A percentile compares a stretch with the other conserved stretches of the same genome.
Conservation (phyloP, 1,140 invertebrate genomes). For the Drosophila pallidifrons region DNA sequence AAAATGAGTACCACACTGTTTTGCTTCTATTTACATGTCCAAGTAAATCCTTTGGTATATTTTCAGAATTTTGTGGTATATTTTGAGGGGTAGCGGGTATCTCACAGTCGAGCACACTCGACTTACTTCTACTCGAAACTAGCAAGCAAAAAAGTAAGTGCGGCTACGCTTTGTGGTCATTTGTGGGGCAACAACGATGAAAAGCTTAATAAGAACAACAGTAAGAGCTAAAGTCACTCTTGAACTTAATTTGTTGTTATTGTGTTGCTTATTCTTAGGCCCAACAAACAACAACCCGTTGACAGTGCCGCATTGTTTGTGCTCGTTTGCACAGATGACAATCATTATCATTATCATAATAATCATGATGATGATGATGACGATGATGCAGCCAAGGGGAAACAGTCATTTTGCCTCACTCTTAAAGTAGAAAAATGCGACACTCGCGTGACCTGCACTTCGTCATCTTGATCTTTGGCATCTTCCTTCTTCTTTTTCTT, state of each 20-base stretch:
- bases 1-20: neutral
- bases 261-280: conserved; percentile 19
- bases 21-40: no score
- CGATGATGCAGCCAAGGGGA: conserved; percentile 16
- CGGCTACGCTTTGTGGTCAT: conserved; percentile 15
- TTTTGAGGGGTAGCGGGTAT: no score
- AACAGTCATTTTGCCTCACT: conserved; percentile 50
- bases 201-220: conserved; percentile 58
- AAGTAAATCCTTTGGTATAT: no score
- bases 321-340: conserved; percentile 18
- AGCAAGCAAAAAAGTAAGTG: conserved; percentile 4
- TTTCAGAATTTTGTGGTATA: no score
- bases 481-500: neutral
- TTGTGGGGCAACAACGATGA: conserved; percentile 19
- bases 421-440: conserved; percentile 47
- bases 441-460: conserved; percentile 67
- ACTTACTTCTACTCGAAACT: neutral
- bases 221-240: conserved; percentile 18
- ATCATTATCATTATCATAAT: conserved; percentile 22
- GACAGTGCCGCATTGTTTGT: conserved; percentile 11
- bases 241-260: conserved; percentile 51
- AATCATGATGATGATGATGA: conserved; percentile 11
- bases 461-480: conserved; percentile 70
- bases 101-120: no score
- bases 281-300: conserved; percentile 14